These are phyloP conservation scores for Saccostrea echinata DNA, from an alignment of 1,140 invertebrate genomes.

Conservation along the genomic window DNA sequence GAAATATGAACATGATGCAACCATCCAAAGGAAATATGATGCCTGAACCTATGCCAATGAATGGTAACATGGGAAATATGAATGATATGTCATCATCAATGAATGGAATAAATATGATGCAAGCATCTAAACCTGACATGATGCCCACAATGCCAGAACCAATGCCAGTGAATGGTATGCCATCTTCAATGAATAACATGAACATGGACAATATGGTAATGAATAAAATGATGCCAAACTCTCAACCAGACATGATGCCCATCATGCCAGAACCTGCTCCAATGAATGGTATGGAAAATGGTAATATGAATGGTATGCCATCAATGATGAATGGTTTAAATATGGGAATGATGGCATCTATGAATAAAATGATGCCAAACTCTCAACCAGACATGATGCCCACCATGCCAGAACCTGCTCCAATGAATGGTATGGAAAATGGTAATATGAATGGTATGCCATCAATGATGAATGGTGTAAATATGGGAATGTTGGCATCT, in stretches of 20 bases:
- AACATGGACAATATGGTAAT: slow-evolving; percentile 4
- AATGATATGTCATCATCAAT: background rate
- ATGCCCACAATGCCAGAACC: background rate
- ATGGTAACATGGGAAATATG: background rate
- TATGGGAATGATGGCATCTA: background rate
- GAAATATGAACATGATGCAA: slow-evolving; percentile 7
- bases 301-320: background rate
- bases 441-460: background rate
- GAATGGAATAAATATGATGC: slow-evolving; percentile 8
- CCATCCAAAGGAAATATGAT: background rate
- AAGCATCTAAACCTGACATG: background rate
- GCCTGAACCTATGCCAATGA: background rate
- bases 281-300: background rate
- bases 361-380: background rate
- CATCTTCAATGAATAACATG: background rate
- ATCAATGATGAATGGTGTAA: background rate
- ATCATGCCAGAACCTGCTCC: background rate
- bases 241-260: background rate
- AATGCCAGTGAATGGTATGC: background rate
- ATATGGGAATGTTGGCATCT: background rate
- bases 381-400: background rate
- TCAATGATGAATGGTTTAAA: background rate
- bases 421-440: background rate
- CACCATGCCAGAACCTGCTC: background rate
- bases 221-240: background rate